phyloP scores from a whole-genome alignment of 2,888 invertebrate species.

The Torymus auratus region DNA sequence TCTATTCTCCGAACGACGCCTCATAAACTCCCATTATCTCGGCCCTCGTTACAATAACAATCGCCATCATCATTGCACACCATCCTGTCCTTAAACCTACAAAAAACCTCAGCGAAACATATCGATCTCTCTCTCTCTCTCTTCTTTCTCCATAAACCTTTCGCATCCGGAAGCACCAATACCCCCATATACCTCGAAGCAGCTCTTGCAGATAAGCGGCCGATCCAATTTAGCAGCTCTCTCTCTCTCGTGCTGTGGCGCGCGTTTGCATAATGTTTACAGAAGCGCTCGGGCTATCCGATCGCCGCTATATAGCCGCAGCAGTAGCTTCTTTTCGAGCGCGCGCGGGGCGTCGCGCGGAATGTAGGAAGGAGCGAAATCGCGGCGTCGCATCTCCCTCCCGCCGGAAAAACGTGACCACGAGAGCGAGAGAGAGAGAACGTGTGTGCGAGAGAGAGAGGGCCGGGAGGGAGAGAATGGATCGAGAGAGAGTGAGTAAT shows the following conservation, averaged over 20 bases:
- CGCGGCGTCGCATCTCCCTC: background rate
- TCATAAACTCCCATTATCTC: too few relatives aligned
- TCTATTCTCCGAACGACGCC: too few relatives aligned
- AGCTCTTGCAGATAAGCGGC: background rate
- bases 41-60: too few relatives aligned
- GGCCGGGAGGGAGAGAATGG: background rate
- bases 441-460: background rate
- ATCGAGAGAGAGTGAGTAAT: background rate
- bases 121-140: too few relatives aligned
- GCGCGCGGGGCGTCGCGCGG: conserved; percentile 21
- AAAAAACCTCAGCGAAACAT: too few relatives aligned
- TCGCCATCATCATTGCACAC: too few relatives aligned
- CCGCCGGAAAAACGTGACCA: background rate
- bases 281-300: conserved; percentile 27
- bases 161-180: conserved; percentile 19
- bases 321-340: conserved; percentile 17
- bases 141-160: too few relatives aligned
- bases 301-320: background rate
- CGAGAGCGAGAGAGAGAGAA: background rate
- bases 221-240: conserved; percentile 27
- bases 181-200: too few relatives aligned
- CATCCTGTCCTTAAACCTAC: too few relatives aligned
- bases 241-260: background rate
- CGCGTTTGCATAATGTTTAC: conserved; percentile 40
- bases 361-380: conserved; percentile 19